Conservation (phyloP, 2,797 vertebrate genomes). For the Hippopotamyrus pictus region DNA sequence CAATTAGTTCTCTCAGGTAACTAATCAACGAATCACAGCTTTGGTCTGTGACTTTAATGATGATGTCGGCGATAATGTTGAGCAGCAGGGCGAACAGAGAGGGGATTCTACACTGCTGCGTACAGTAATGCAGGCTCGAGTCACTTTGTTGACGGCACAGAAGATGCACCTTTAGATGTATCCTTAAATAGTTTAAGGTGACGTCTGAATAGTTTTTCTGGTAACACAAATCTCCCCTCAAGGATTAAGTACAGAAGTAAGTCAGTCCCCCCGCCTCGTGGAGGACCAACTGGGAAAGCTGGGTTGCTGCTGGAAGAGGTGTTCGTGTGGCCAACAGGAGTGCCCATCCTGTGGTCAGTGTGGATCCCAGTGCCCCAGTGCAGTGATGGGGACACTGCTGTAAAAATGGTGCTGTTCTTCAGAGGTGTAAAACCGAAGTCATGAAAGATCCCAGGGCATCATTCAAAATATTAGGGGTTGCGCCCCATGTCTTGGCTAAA, state of each 20-base stretch:
- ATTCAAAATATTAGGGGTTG: not conserved
- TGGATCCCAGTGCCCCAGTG: not conserved
- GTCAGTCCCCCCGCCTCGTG: not conserved
- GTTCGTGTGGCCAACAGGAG: not conserved
- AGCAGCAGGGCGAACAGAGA: not conserved
- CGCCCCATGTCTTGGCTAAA: not conserved
- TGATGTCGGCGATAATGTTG: not conserved
- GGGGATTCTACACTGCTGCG: not conserved
- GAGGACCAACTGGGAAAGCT: not conserved
- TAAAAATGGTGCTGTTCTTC: not conserved
- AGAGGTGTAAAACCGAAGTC: not conserved
- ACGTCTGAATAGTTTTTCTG: not conserved
- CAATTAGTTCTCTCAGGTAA: not conserved
- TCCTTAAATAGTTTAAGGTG: not conserved
- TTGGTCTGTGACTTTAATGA: not conserved
- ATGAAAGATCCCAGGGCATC: not conserved
- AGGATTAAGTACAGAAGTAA: not conserved
- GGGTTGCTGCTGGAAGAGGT: not conserved
- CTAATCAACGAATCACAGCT: not conserved
- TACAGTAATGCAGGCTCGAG: not conserved
- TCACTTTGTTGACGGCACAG: not conserved
- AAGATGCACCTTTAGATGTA: not conserved
- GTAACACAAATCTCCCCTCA: not conserved
- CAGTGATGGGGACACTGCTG: not conserved
- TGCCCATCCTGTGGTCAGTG: not conserved